Evolutionary conservation across 2,113 vertebrate genomes (phyloP), one percentile per base, ranked within the genome.

Genomic region (Lophius piscatorius): DNA sequence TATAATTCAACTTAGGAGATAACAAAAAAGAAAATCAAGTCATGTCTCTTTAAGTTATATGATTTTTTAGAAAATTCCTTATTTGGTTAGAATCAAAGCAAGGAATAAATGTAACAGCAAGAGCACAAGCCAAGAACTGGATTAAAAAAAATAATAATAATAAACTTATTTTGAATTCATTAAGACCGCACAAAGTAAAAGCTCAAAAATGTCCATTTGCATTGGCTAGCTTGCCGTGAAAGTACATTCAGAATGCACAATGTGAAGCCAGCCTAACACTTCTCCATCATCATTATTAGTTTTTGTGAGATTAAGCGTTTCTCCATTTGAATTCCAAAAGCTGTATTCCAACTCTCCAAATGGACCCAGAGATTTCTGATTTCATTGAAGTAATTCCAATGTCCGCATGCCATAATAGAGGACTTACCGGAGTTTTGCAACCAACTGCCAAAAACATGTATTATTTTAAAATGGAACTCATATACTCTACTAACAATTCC

Each of bases 381-480:
- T 64, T 70, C 18, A 23, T 51, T 46, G 26, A 63, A 28, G 48
- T 76, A 38, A 66, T 67, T 75, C 33, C 31, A 40, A 13, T 69
- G 36, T 12, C 36, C 16, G 16, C 28, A 11, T 22, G 35, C 41
- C 14, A 34, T 63, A 42, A 65, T 65, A 42, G 51, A 59, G 58
- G 24, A 51, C 56, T 67, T 39, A 74, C 16, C 47, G 41, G 39
- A 64, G 49, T 73, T 76, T 65, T 76, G 68, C 48, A 74, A 74
- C 64, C 61, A 41, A 59, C 44, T 63, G 38, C 52, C 59, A 44
- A 52, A 65, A 81, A 59, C 38, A 63, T 63, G 52, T 23, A 52
- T 74, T 56, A 46, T 34, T 56, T 73, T 51, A 50, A 65, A 70
- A 63, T 61, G 54, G 47, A 78, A 80, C 70, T 68, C 59, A 76